Percentiles rank a stretch among this genome's conserved stretches.
phyloP scores from a whole-genome alignment of 2,797 vertebrate species.

The Chloroceryle amazona region DNA sequence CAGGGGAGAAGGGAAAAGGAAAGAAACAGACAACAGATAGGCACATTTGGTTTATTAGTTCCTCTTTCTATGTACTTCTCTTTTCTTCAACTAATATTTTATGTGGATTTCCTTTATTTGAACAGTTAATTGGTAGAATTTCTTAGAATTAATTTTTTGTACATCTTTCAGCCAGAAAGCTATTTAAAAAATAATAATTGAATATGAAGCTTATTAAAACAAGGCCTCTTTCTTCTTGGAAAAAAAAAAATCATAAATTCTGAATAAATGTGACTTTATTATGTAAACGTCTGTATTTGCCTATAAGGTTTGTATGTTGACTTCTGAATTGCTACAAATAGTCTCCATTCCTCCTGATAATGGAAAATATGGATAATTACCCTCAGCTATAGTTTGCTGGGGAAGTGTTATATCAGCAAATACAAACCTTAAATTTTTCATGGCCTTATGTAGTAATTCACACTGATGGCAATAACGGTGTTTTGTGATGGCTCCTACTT shows the following conservation, averaged over 20 bases:
- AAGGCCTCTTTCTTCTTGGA: background rate
- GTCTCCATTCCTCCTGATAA: background rate
- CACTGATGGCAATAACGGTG: background rate
- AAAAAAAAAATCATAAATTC: background rate
- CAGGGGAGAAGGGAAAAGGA: background rate
- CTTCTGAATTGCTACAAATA: background rate
- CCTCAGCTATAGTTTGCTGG: background rate
- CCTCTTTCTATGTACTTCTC: background rate
- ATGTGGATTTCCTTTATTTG: background rate
- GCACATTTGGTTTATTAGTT: background rate
- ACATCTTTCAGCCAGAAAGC: background rate
- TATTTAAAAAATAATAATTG: background rate
- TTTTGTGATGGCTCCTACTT: background rate
- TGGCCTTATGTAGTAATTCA: background rate
- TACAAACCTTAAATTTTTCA: background rate
- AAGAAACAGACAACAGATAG: background rate
- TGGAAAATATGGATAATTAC: background rate
- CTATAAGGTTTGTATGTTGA: background rate
- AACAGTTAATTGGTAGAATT: background rate
- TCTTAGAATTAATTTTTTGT: background rate
- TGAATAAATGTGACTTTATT: background rate
- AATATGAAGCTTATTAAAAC: background rate
- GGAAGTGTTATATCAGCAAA: background rate
- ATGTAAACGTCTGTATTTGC: rapidly evolving
- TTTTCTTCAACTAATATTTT: background rate